Evolutionary conservation across 2,113 vertebrate species (phyloP), one percentile per base, ranked within the genome.

Genomic region (Toxostoma redivivum): DNA sequence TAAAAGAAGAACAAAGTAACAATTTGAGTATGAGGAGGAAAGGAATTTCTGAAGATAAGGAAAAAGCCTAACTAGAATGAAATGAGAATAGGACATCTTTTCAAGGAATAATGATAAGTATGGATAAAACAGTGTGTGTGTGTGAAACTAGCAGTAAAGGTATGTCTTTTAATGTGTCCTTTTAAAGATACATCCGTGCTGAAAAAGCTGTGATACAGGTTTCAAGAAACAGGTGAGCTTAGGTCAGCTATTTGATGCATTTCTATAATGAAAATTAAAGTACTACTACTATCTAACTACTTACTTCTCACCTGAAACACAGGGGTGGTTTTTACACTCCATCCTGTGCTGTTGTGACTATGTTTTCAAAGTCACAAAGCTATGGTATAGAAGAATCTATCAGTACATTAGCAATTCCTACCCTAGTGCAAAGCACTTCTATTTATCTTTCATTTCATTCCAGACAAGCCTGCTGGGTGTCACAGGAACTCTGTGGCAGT

Each of bases 241-340:
- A 47, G 27, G 37, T 14, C 50, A 85, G 15, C 8, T 70, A 50
- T 58, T 82, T 88, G n/a, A 72, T 30, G 21, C 30, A 21, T 54
- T 88, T 73, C 50, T 73, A 25, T 20, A 9, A 51, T 1, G 8
- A 37, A 66, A 89, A 48, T 67, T 20, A 47, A 47, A 58, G 40
- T 21, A 64, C 48, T 50, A 16, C 48, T 50, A 25, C 25, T 27
- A 15, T 31, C 19, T 31, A n/a, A 40, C 42, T 81, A 15, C 37
- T 70, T 61, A 27, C 44, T 48, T 8, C 25, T 80, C 42, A 45
- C 15, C 11, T 0, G 0, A 60, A 27, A n/a, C 4, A 3, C 30
- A 15, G 50, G 15, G 20, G 11, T 80, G 64, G 7, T 53, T 86
- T 73, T 69, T 50, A 11, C 31, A 5, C n/a, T 50, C 27, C 50